Percentiles rank a stretch among this genome's conserved stretches.
phyloP scores from a whole-genome alignment of 1,140 invertebrate species.

The Nasonia vitripennis region DNA sequence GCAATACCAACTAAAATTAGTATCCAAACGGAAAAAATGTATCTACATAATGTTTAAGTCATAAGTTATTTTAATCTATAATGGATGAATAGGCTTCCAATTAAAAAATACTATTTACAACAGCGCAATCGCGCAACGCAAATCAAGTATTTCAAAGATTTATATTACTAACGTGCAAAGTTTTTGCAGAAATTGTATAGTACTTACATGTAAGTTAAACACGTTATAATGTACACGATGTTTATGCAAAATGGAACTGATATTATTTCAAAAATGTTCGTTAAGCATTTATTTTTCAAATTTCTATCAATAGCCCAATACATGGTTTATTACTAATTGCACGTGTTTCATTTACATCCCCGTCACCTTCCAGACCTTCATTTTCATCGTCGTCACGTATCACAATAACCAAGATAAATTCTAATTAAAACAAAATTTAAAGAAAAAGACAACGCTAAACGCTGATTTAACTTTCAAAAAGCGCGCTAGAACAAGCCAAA shows the following conservation, averaged over 20 bases:
- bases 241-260: slow-evolving; percentile 17
- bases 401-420: too few species aligned
- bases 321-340: slow-evolving; percentile 12
- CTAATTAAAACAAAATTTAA: too few species aligned
- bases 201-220: slow-evolving; percentile 34
- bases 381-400: too few species aligned
- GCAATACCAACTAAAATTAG: not conserved
- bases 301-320: slow-evolving; percentile 24
- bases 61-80: not conserved
- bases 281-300: slow-evolving; percentile 45
- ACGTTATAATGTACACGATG: not conserved
- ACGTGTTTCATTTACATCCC: not conserved
- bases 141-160: not conserved
- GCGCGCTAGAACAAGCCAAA: not conserved
- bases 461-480: not conserved
- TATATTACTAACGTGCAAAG: slow-evolving; percentile 9
- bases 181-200: slow-evolving; percentile 32
- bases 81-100: slow-evolving; percentile 5
- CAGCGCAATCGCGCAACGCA: not conserved
- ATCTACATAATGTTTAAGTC: not conserved
- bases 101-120: not conserved
- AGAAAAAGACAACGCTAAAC: too few species aligned
- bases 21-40: not conserved
- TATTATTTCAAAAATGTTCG: slow-evolving; percentile 7
- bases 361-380: not conserved